These are phyloP conservation scores for Palaemon carinicauda DNA, from an alignment of 1,140 invertebrate genomes.

Conservation along the genomic window DNA sequence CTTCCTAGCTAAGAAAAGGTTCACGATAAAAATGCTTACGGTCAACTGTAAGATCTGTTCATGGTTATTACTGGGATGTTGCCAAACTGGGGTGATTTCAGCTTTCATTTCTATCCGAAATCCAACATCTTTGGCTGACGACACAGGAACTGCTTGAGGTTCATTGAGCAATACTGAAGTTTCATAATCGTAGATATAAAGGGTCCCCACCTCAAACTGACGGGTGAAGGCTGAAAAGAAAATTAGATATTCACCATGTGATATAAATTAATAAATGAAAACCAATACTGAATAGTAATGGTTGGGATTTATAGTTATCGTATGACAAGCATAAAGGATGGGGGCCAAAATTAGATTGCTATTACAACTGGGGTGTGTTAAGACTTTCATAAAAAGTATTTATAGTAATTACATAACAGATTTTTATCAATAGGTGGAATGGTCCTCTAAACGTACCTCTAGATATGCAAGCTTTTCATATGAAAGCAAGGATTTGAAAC, in stretches of 20 bases:
- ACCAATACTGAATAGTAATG: neutral
- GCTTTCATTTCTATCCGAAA: conserved; percentile 67
- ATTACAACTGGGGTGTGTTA: no score
- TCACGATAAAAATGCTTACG: conserved; percentile 53
- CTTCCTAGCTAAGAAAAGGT: neutral
- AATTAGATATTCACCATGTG: no score
- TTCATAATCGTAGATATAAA: conserved; percentile 65
- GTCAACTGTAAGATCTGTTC: conserved; percentile 63
- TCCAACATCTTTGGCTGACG: conserved; percentile 69
- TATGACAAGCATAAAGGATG: no score
- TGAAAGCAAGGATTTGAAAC: no score
- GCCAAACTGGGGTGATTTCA: conserved; percentile 69
- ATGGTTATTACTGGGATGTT: conserved; percentile 64
- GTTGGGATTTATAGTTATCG: neutral
- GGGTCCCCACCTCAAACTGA: conserved; percentile 63
- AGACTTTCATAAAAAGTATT: no score
- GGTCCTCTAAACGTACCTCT: no score
- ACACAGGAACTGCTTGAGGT: conserved; percentile 61
- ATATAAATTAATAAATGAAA: no score
- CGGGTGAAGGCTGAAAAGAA: conserved; percentile 59
- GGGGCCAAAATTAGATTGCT: no score
- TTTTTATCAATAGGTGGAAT: no score
- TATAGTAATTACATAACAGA: no score
- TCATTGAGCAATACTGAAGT: conserved; percentile 69
- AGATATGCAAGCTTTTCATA: no score